A percentile compares a stretch with the other conserved stretches of the same genome.
Evolutionary conservation across 2,888 invertebrate genomes (phyloP).

Genomic region (Argynnis bischoffii): DNA sequence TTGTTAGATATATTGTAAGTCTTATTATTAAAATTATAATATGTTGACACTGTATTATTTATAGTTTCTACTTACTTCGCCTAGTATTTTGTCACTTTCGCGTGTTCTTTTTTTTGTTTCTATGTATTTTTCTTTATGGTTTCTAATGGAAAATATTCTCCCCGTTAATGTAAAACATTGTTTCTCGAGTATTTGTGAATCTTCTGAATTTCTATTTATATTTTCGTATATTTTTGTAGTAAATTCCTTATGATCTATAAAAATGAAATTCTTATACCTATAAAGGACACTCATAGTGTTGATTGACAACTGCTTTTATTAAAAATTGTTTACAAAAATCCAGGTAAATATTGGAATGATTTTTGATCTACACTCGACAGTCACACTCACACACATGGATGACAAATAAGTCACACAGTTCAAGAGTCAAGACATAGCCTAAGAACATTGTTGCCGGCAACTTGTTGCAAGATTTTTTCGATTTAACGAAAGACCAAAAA

Average conservation of each 20-base stretch:
- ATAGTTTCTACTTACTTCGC: constrained; percentile 53
- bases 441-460: too few species aligned
- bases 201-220: constrained; percentile 42
- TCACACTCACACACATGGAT: too few species aligned
- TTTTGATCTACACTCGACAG: too few species aligned
- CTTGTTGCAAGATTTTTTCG: too few species aligned
- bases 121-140: constrained; percentile 6
- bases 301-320: not conserved
- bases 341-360: too few species aligned
- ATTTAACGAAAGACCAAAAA: too few species aligned
- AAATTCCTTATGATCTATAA: constrained; percentile 60
- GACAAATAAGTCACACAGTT: too few species aligned
- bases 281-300: constrained; percentile 46
- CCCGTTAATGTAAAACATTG: constrained; percentile 47
- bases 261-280: constrained; percentile 32
- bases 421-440: too few species aligned
- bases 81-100: constrained; percentile 43
- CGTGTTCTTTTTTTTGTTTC: constrained; percentile 52
- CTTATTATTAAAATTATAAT: too few species aligned
- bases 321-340: not conserved
- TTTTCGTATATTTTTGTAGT: constrained; percentile 53
- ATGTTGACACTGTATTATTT: not conserved
- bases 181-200: constrained; percentile 27
- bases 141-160: constrained; percentile 60
- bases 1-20: not conserved